These are phyloP conservation scores for Pluvialis apricaria DNA, from an alignment of 2,113 vertebrate genomes.

Conservation along the genomic window DNA sequence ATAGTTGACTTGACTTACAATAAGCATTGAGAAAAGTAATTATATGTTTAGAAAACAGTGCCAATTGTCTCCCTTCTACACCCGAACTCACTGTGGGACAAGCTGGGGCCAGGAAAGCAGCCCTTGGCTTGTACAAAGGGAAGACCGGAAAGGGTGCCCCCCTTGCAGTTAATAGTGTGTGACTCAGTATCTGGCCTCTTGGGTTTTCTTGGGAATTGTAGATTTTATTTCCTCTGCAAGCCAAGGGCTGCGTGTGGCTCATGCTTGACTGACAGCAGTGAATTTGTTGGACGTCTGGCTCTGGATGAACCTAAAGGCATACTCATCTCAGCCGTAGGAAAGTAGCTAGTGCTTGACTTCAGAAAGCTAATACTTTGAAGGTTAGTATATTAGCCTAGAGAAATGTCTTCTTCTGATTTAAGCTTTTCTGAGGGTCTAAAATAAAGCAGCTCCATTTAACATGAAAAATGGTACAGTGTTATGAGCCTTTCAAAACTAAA, in stretches of 20 bases:
- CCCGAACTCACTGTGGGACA: neutral
- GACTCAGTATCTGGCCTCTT: neutral
- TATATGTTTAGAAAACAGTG: neutral
- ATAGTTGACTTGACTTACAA: neutral
- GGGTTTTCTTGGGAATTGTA: neutral
- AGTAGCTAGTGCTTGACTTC: neutral
- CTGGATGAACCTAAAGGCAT: neutral
- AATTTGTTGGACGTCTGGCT: neutral
- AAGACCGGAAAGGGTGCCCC: neutral
- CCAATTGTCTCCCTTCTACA: neutral
- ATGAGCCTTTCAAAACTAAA: neutral
- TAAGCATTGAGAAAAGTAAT: neutral
- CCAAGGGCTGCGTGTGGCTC: neutral
- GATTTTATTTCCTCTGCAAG: neutral
- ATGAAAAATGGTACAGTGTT: neutral
- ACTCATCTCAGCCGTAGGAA: neutral
- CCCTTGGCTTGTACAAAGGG: neutral
- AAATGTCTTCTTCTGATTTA: neutral
- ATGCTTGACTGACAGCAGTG: neutral
- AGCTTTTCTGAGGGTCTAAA: neutral
- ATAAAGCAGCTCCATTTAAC: conserved; percentile 3
- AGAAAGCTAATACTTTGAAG: neutral
- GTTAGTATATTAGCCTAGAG: conserved; percentile 4
- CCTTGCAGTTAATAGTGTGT: neutral
- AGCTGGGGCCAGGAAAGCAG: neutral